A percentile compares a stretch with the other conserved stretches of the same genome.
phyloP scores from a whole-genome alignment of 1,140 invertebrate species.

The Atta texana region DNA sequence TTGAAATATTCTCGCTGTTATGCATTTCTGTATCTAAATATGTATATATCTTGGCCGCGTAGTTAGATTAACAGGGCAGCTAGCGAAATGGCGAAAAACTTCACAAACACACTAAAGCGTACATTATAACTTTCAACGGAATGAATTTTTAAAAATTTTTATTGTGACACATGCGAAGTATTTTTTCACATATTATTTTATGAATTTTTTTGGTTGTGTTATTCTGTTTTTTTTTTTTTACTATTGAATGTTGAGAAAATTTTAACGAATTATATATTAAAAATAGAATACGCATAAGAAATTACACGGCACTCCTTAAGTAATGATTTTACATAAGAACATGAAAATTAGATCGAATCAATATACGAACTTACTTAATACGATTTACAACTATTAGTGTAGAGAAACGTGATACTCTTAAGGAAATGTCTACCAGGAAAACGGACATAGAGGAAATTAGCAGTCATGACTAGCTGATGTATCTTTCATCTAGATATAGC shows the following conservation, averaged over 20 bases:
- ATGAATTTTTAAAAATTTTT: constrained; percentile 55
- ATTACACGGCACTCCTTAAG: neutral
- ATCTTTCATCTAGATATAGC: constrained; percentile 30
- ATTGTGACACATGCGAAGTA: constrained; percentile 24
- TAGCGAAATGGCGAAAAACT: constrained; percentile 63
- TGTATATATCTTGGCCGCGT: constrained; percentile 60
- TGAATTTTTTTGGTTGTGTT: neutral
- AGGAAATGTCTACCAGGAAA: constrained; percentile 48
- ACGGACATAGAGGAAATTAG: constrained; percentile 71
- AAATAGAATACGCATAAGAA: neutral
- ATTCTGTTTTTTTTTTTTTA: constrained; percentile 2
- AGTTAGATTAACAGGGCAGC: constrained; percentile 67
- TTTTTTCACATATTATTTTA: constrained; percentile 11
- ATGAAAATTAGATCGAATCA: constrained; percentile 39
- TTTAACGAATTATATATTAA: neutral
- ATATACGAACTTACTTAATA: constrained; percentile 2
- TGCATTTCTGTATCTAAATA: constrained; percentile 75
- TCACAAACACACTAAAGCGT: constrained; percentile 55
- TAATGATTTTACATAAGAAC: neutral
- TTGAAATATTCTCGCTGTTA: constrained; percentile 72
- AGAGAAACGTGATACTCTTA: constrained; percentile 34
- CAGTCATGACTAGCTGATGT: constrained; percentile 65
- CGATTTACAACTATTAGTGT: neutral
- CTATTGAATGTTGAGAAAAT: neutral
- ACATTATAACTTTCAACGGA: constrained; percentile 43